These are phyloP conservation scores for Sinocyclocheilus maitianheensis DNA, from an alignment of 2,113 vertebrate species.

Conservation along the genomic window DNA sequence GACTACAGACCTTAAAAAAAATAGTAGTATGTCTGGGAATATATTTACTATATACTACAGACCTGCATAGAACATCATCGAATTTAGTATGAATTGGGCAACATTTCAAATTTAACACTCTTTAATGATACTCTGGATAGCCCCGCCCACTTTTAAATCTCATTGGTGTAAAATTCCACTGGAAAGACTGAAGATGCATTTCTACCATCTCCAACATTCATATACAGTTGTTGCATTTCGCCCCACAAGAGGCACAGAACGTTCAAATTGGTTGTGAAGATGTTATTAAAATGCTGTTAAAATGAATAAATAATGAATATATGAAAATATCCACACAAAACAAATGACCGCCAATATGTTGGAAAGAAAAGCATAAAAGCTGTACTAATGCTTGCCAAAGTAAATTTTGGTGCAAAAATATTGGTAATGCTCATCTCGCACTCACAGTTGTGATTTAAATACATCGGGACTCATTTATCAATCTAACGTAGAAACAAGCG, in stretches of 20 bases:
- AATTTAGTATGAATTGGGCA: neutral
- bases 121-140: neutral
- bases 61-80: neutral
- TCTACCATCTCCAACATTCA: neutral
- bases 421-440: neutral
- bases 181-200: neutral
- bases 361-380: neutral
- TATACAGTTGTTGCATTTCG: neutral
- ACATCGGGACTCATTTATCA: too few relatives aligned
- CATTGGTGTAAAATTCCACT: neutral
- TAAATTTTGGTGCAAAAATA: neutral
- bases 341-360: neutral
- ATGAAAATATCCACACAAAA: neutral
- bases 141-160: neutral
- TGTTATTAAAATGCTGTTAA: too few relatives aligned
- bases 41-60: neutral
- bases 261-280: neutral
- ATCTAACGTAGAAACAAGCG: too few relatives aligned
- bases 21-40: neutral
- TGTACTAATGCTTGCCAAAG: neutral
- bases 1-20: neutral
- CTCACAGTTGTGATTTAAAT: neutral
- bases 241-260: neutral
- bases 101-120: neutral
- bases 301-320: neutral